Conservation (phyloP, 2,113 vertebrate genomes). For the Phalacrocorax pelagicus region DNA sequence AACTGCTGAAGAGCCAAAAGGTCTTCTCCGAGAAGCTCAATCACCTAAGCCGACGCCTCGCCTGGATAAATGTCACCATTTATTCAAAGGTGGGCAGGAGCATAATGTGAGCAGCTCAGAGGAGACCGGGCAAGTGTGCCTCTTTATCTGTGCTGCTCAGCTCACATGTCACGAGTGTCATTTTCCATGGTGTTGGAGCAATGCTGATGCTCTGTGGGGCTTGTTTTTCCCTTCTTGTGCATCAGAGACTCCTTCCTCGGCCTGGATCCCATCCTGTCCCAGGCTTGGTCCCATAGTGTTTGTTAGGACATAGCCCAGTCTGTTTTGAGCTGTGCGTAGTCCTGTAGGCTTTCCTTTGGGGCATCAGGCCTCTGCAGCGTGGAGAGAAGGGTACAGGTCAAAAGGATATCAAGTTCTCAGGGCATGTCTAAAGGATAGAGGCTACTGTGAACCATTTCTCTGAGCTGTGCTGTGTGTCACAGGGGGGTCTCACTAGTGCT, state of each 20-base stretch:
- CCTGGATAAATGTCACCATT: conserved; percentile 98
- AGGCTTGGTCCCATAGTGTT: background rate
- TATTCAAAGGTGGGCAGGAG: conserved; percentile 89
- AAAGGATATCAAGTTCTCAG: background rate
- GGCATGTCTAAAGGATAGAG: background rate
- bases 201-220: background rate
- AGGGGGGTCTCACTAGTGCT: background rate
- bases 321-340: background rate
- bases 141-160: background rate
- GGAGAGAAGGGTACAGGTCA: background rate
- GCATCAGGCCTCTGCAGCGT: background rate
- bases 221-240: background rate
- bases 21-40: conserved; percentile 97
- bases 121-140: background rate
- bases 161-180: background rate
- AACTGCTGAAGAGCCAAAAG: conserved; percentile 93
- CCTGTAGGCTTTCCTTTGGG: background rate
- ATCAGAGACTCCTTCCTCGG: background rate
- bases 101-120: background rate
- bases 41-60: conserved; percentile 92
- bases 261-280: background rate
- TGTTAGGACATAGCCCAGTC: background rate
- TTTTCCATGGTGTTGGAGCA: background rate
- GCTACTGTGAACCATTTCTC: background rate
- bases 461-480: background rate